Evolutionary conservation across 2,888 invertebrate species (phyloP), one percentile per base, ranked within the genome.

Genomic region (Apamea monoglypha): DNA sequence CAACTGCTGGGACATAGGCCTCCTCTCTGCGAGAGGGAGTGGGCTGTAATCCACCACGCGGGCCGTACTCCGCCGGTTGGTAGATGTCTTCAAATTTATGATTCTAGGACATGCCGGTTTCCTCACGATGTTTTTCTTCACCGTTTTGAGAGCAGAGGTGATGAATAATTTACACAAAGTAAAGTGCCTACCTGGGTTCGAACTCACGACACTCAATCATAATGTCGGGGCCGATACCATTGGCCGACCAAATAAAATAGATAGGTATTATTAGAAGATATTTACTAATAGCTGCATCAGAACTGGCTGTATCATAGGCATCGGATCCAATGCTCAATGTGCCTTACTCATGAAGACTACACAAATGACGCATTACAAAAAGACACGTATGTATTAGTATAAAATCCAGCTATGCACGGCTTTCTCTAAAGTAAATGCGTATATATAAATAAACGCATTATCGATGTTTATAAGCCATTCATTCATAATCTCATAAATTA

Each of bases 361-460:
- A 50, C 0, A 69, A 59, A 53, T 68, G 47, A 53, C 40, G 32
- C 74, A 74, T 47, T 3, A 32, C 16, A 61, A 40, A 63, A 16
- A 72, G 47, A 69, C 82, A 82, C 82, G 84, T 83, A 25, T 70
- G 25, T 40, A 21, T n/a, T 14, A 18, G 12, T 64, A 64, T 66
- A 66, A 73, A 68, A 69, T 72, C 71, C 36, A 83, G 61, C 61
- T 29, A 29, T 25, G 36, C 70, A 53, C 53, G n/a, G 5, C 25
- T 4, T n/a, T 40, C 50, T n/a, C 14, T n/a, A 18, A 63, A 47
- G 32, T 72, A 36, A 25, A 44, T 50, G 71, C 6, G 10, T 56
- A 59, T 73, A 68, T 81, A 84, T 86, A 78, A 84, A 77, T 78
- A 63, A 59, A 40, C 18, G 25, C 18, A 61, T 56, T 67, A 79